Conservation (phyloP, 2,888 invertebrate genomes). For the Hyles lineata region DNA sequence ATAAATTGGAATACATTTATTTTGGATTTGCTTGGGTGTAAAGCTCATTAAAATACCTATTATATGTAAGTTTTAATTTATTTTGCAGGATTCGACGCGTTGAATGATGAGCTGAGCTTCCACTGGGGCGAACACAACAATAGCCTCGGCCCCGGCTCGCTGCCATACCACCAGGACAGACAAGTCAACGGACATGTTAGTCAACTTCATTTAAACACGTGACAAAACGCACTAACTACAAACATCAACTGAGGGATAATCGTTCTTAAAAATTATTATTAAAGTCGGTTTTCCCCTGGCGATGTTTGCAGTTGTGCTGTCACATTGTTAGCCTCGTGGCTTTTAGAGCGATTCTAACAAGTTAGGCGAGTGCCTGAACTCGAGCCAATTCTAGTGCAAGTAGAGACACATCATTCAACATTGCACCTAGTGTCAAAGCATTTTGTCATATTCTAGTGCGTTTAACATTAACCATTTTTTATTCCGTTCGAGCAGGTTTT, state of each 20-base stretch:
- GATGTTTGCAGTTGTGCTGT: slow-evolving; percentile 1
- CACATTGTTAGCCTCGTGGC: slow-evolving; percentile 8
- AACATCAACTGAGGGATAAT: neutral
- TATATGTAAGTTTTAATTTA: neutral
- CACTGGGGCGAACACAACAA: slow-evolving; percentile 89
- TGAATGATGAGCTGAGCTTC: slow-evolving; percentile 90
- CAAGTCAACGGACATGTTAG: slow-evolving; percentile 74
- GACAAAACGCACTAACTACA: neutral
- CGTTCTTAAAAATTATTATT: neutral
- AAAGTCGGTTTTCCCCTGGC: neutral
- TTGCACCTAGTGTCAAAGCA: slow-evolving; percentile 20
- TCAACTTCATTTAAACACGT: slow-evolving; percentile 30
- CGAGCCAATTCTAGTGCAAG: slow-evolving; percentile 21
- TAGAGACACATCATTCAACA: slow-evolving; percentile 26
- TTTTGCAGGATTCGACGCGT: slow-evolving; percentile 86
- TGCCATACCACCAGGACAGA: slow-evolving; percentile 62
- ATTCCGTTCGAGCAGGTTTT: slow-evolving; percentile 12
- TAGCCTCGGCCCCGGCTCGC: slow-evolving; percentile 83
- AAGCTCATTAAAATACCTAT: neutral
- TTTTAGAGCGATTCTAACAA: slow-evolving; percentile 29
- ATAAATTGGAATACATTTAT: neutral
- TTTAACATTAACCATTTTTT: slow-evolving; percentile 14
- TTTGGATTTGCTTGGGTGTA: neutral
- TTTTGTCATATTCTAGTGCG: slow-evolving; percentile 22
- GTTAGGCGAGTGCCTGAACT: slow-evolving; percentile 9